A percentile compares a stretch with the other conserved stretches of the same genome.
phyloP scores from a whole-genome alignment of 1,140 invertebrate species.

The Eumaeus atala region DNA sequence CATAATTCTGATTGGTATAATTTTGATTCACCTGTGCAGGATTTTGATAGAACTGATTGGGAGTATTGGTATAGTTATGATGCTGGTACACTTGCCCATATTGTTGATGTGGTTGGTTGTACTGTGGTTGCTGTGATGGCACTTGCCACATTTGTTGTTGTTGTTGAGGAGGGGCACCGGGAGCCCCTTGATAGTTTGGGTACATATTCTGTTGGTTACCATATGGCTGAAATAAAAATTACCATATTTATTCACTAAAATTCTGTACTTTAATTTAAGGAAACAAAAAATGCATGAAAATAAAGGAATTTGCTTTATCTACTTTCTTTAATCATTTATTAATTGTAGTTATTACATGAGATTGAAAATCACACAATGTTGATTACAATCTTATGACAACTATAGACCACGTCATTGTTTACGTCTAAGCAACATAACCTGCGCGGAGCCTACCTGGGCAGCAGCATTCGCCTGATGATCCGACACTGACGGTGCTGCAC shows the following conservation, averaged over 20 bases:
- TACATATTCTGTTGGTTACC: slow-evolving; percentile 54
- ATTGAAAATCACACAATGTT: slow-evolving; percentile 6
- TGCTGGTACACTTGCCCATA: slow-evolving; percentile 54
- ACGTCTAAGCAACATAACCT: slow-evolving; percentile 50
- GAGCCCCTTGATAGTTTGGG: slow-evolving; percentile 41
- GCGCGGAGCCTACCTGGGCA: slow-evolving; percentile 41
- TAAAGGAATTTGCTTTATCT: no score
- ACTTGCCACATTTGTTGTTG: slow-evolving; percentile 45
- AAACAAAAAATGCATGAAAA: no score
- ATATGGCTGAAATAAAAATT: slow-evolving; percentile 48
- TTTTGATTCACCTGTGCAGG: slow-evolving; percentile 47
- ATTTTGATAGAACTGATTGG: slow-evolving; percentile 52
- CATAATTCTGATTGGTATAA: slow-evolving; percentile 47
- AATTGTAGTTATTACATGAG: no score
- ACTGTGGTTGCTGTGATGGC: slow-evolving; percentile 41
- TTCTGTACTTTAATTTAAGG: no score
- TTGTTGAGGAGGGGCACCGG: slow-evolving; percentile 25
- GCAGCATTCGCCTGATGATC: slow-evolving; percentile 42
- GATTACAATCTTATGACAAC: slow-evolving; percentile 13
- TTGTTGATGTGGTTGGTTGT: slow-evolving; percentile 43
- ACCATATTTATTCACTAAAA: no score
- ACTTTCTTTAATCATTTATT: no score
- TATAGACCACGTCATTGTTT: slow-evolving; percentile 62
- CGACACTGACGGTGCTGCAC: slow-evolving; percentile 41
- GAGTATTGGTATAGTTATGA: slow-evolving; percentile 39